phyloP scores from a whole-genome alignment of 1,140 invertebrate genomes.

The Philotrypesis tridentata region DNA sequence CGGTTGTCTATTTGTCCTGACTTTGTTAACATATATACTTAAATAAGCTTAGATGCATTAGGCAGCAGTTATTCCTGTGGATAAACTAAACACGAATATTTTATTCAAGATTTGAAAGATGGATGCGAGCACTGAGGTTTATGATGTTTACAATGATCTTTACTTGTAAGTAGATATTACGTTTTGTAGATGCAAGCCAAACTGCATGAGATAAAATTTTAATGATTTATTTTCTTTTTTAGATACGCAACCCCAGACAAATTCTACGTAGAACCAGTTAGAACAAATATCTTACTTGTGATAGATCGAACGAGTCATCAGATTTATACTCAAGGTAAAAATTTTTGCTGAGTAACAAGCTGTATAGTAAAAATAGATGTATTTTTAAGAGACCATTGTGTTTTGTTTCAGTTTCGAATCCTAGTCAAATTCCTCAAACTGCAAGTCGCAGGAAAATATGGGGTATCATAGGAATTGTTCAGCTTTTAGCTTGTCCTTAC shows the following conservation, averaged over 20 bases:
- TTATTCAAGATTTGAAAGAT: slow-evolving; percentile 54
- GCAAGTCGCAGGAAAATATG: slow-evolving; percentile 84
- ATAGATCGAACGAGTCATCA: slow-evolving; percentile 83
- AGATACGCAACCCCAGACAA: slow-evolving; percentile 84
- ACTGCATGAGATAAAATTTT: background rate
- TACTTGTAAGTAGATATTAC: slow-evolving; percentile 75
- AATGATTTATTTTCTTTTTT: slow-evolving; percentile 54
- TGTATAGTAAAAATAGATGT: background rate
- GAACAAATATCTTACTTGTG: slow-evolving; percentile 78
- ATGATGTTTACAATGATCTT: slow-evolving; percentile 78
- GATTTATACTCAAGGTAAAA: slow-evolving; percentile 79
- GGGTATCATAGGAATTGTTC: slow-evolving; percentile 92
- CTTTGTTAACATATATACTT: background rate
- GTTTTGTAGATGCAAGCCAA: too few relatives aligned
- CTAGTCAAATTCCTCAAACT: slow-evolving; percentile 77
- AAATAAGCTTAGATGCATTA: background rate
- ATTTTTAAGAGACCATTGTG: background rate
- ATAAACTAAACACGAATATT: background rate
- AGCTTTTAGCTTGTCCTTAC: slow-evolving; percentile 89
- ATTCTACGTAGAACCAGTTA: slow-evolving; percentile 81
- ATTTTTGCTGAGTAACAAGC: slow-evolving; percentile 21
- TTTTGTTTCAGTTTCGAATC: slow-evolving; percentile 70
- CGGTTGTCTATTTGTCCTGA: background rate
- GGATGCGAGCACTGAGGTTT: slow-evolving; percentile 70
- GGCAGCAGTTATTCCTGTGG: background rate